Base-by-base conservation (phyloP, 2,888 invertebrate species). In the Microdon myrmicae region DNA sequence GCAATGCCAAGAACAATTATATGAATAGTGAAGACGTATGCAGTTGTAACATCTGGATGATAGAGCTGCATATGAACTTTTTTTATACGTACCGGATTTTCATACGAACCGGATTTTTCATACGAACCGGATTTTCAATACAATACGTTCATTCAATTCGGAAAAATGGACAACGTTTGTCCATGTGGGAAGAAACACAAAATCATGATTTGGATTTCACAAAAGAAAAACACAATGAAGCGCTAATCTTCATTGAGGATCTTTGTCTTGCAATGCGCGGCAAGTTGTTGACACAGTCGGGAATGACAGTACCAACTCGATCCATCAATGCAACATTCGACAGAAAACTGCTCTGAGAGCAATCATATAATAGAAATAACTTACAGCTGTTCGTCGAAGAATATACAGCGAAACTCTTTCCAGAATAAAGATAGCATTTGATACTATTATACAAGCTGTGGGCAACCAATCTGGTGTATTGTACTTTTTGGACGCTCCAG, bases 161-260 rank as follows among this genome's bases (percentile, higher is more conserved):
- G n/a, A n/a, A n/a, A n/a, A n/a, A n/a, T n/a, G n/a, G n/a, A n/a
- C n/a, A n/a, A n/a, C n/a, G n/a, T n/a, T n/a, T n/a, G n/a, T n/a
- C n/a, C n/a, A 17, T 60, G n/a, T 43, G 54, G 14, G 5, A 13
- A 7, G 8, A 19, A 20, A 23, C 13, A 19, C 2, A 28, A 28
- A 49, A 51, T 58, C 37, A 10, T 13, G 17, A 23, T 13, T 25
- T 35, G 7, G 23, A 25, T 14, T 22, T 58, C 13, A 70, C 58
- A 38, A 47, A 34, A 31, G 31, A 31, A 28, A 28, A 10, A 28
- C 12, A 28, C 69, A 45, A n/a, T n/a, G n/a, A n/a, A n/a, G n/a
- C n/a, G n/a, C 70, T 71, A 34, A 22, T 72, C 20, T 56, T 69
- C 41, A 72, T 73, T 44, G 71, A 73, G 67, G 71, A 72, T 32